Base-by-base conservation (phyloP, 2,888 invertebrate genomes). In the Phlogophora meticulosa region DNA sequence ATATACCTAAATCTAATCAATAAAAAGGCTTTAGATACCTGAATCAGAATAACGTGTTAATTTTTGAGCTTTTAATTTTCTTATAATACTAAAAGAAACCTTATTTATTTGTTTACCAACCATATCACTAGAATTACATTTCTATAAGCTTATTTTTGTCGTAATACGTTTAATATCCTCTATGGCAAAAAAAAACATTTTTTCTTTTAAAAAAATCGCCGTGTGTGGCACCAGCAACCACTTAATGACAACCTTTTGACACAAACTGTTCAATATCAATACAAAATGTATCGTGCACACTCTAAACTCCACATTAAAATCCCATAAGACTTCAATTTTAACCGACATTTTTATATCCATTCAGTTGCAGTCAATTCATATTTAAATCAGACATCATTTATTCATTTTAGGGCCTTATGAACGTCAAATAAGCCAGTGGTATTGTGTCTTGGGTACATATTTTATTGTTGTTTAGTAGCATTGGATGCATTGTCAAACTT, bases 331-430 rank as follows among this genome's bases (percentile, higher is more conserved):
- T 40, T 28, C 49, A 72, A 24, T 66, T 64, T 67, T 67, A 51
- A 68, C 70, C 32, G 38, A 68, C 38, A 61, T 82, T 77, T 77
- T 72, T 76, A 74, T 63, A 58, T 38, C 60, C 63, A 71, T 72
- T 75, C 57, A 64, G 56, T 60, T 74, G 63, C 56, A 74, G 49
- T 57, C 68, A 65, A 82, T 82, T 82, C 79, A 82, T 81, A 82
- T 82, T 82, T 70, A 82, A 82, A 82, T 82, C 59, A 43, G 61
- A 62, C 64, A 72, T 82, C 75, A 66, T 79, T 81, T 82, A 82
- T 81, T 73, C 77, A 79, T 52, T 82, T 78, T 56, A 70, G 45
- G 48, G 76, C 64, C 64, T 82, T 78, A 75, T 68, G 79, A 68
- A 82, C 63, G 81, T 82, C 79, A 81, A 81, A 79, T 79, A 81